Evolutionary conservation across 2,888 invertebrate genomes (phyloP), one percentile per base, ranked within the genome.

Genomic region (Glomeris marginata): DNA sequence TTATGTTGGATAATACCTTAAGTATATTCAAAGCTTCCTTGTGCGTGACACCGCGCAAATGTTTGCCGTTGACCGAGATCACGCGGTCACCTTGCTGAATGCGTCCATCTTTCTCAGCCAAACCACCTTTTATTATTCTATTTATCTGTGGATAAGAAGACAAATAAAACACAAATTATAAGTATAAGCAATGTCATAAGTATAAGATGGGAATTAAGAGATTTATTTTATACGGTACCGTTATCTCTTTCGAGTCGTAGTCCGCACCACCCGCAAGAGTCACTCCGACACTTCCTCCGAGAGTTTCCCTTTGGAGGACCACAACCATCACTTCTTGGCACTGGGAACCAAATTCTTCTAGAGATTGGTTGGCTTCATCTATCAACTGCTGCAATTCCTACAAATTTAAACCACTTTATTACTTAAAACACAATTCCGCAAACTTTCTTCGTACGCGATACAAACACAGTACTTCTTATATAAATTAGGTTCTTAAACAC

Each of bases 231-330:
- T n/a, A 16, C 20, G 21, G 20, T 67, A 85, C 87, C 62, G 86
- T 87, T 56, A 90, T 86, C 67, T 87, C 86, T 71, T 87, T 90
- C 61, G 82, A 80, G 72, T 90, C 90, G 64, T 87, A 88, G 65
- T 91, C 90, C 16, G 80, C 78, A 47, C 90, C 90, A 52, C 90
- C 90, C 47, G 87, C 86, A 58, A 91, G 70, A 41, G 85, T 86
- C 53, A 90, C 81, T 41, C 90, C 90, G 52, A 90, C 80, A 61
- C 83, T 84, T 20, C 84, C 78, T 42, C 77, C 76, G 2, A 76
- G 72, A 56, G 75, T 73, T 60, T 81, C 81, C 51, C 80, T 72
- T 60, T 77, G 77, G 51, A 81, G 67, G 21, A 78, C 72, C 41
- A 80, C 74, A 34, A 80, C 78, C 54, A 75, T 70, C 5, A 78